Conservation (phyloP, 2,888 invertebrate species). For the Oasisia sp. region DNA sequence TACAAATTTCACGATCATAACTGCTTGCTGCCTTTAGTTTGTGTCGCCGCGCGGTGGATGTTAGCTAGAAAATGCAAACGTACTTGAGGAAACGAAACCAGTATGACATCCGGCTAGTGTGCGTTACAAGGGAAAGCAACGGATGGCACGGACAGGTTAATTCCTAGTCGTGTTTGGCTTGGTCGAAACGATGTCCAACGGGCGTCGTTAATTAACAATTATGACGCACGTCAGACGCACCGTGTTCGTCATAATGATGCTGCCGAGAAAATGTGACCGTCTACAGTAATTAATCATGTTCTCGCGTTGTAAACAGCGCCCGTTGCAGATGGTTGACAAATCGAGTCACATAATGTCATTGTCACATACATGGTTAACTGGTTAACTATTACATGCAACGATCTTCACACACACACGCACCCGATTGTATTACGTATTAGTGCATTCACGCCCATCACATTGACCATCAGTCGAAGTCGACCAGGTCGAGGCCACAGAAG, state of each 20-base stretch:
- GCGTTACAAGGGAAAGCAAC: neutral
- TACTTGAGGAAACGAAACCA: neutral
- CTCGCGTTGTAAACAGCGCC: constrained; percentile 13
- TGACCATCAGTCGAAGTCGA: neutral
- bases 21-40: too few relatives aligned
- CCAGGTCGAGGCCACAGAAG: constrained; percentile 23
- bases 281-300: neutral
- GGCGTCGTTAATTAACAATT: neutral
- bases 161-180: neutral
- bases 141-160: neutral
- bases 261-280: neutral
- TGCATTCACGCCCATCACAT: too few relatives aligned
- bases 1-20: too few relatives aligned
- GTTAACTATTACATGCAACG: neutral
- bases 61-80: too few relatives aligned
- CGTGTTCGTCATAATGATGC: neutral
- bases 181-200: neutral
- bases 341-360: neutral
- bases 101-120: neutral
- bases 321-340: neutral
- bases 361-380: neutral
- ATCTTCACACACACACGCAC: neutral
- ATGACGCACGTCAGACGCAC: neutral
- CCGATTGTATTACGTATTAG: too few relatives aligned
- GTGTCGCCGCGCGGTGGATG: too few relatives aligned